These are phyloP conservation scores for Menidia menidia DNA, from an alignment of 2,797 vertebrate species.

Conservation along the genomic window DNA sequence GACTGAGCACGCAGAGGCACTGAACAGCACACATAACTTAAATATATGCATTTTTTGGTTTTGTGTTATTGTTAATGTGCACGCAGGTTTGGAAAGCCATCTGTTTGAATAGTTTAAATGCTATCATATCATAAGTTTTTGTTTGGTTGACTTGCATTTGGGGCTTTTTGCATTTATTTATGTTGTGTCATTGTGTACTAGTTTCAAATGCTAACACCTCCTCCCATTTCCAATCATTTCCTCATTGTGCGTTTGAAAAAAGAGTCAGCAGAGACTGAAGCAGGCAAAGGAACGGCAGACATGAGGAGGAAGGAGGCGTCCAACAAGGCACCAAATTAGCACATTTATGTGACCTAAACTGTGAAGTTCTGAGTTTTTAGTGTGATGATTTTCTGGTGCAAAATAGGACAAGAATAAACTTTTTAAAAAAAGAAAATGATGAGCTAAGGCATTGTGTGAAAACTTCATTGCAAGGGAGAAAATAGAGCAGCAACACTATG, in stretches of 20 bases:
- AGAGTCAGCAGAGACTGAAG: not conserved
- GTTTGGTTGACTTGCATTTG: not conserved
- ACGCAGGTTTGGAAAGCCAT: not conserved
- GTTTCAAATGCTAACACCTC: not conserved
- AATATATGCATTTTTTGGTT: constrained; percentile 13
- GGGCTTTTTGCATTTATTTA: not conserved
- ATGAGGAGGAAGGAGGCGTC: not conserved
- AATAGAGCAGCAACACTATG: too few species aligned
- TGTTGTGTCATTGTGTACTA: not conserved
- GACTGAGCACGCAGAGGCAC: constrained; percentile 4
- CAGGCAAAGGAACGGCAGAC: not conserved
- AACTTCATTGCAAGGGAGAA: too few species aligned
- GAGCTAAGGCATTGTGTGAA: too few species aligned
- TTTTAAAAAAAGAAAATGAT: too few species aligned
- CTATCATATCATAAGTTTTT: not conserved
- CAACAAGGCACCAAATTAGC: too few species aligned
- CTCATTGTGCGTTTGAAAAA: not conserved
- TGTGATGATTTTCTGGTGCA: too few species aligned
- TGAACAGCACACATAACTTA: constrained; percentile 21
- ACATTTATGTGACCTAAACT: too few species aligned
- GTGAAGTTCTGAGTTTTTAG: too few species aligned
- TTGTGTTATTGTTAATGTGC: not conserved
- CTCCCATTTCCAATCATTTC: not conserved
- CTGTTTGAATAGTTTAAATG: not conserved
- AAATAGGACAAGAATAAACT: too few species aligned